Base-by-base conservation (phyloP, 2,797 vertebrate genomes). In the Chelonia mydas region DNA sequence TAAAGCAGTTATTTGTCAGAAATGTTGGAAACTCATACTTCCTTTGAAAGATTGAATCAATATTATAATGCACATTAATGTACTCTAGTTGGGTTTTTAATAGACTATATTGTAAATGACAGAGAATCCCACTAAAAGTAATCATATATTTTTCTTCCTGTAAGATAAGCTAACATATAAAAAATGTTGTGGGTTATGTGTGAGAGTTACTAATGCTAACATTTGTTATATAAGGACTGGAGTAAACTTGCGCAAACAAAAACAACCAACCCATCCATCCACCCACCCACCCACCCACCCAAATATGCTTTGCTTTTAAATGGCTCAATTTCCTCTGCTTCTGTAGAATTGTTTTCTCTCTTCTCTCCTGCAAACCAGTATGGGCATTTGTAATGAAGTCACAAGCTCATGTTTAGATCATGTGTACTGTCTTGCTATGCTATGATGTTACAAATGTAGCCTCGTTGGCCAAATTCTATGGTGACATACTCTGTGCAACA, bases 161-260 rank as follows among this genome's bases (percentile, higher is more conserved):
- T 65, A 89, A 92, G 49, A 85, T 92, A 93, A 92, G 90, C 91
- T 93, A 96, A 89, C 94, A 94, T 51, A 41, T 54, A 85, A 80
- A 91, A 92, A 87, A 86, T 96, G 50, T 82, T 94, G 95, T 96
- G 92, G 94, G 87, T 96, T 94, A 49, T 28, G 89, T 61, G 92
- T 91, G 90, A 76, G 92, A 82, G 83, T 90, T 93, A 87, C 0
- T 84, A 94, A 94, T 0, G 2, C 65, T 72, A 72, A 72, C 17
- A 37, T 13, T 72, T 72, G 65, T 68, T n/a, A 72, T 41, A 37
- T 72, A 23, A 72, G 37, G 37, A 23, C 21, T 72, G 68, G 68
- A 37, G 37, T 72, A 72, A 72, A 72, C 68, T 41, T 72, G n/a
- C 3, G 1, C 68, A 72, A 72, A 72, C 37, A 37, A 37, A 68